Percentiles rank a stretch among this genome's conserved stretches.
Evolutionary conservation across 2,888 invertebrate genomes (phyloP).

Genomic region (Brachyptera putata): DNA sequence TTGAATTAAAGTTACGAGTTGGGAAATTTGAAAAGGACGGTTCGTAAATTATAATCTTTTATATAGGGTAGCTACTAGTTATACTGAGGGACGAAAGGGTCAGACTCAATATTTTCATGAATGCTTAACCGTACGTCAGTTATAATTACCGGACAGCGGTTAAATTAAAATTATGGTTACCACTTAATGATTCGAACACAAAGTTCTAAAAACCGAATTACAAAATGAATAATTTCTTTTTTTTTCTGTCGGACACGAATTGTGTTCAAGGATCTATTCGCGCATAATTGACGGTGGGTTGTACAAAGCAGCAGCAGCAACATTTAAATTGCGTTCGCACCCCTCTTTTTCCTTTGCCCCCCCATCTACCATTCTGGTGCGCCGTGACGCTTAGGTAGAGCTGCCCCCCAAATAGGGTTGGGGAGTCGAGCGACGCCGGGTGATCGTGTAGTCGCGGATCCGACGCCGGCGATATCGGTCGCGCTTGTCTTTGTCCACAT

Average conservation of each 20-base stretch:
- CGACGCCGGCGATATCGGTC: background rate
- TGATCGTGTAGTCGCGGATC: conserved; percentile 4
- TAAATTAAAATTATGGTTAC: background rate
- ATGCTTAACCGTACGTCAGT: background rate
- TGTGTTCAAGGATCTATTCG: background rate
- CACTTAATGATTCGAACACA: background rate
- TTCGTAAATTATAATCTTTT: too few species aligned
- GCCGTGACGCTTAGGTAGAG: conserved; percentile 8
- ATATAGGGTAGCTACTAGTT: too few species aligned
- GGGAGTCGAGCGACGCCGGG: conserved; percentile 6
- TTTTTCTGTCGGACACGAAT: too few species aligned
- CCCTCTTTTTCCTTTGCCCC: too few species aligned
- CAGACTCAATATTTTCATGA: too few species aligned
- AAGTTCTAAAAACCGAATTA: background rate
- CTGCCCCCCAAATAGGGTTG: background rate
- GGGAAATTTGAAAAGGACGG: too few species aligned
- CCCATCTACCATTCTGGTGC: too few species aligned
- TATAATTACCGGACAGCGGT: background rate
- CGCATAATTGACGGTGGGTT: background rate
- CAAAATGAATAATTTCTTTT: conserved; percentile 3
- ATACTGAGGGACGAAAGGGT: too few species aligned
- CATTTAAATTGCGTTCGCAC: conserved; percentile 12
- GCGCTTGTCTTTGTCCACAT: background rate
- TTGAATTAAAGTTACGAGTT: too few species aligned
- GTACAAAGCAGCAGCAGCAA: background rate